A percentile compares a stretch with the other conserved stretches of the same genome.
Evolutionary conservation across 2,797 vertebrate genomes (phyloP).

Genomic region (Enteromius fasciolatus): DNA sequence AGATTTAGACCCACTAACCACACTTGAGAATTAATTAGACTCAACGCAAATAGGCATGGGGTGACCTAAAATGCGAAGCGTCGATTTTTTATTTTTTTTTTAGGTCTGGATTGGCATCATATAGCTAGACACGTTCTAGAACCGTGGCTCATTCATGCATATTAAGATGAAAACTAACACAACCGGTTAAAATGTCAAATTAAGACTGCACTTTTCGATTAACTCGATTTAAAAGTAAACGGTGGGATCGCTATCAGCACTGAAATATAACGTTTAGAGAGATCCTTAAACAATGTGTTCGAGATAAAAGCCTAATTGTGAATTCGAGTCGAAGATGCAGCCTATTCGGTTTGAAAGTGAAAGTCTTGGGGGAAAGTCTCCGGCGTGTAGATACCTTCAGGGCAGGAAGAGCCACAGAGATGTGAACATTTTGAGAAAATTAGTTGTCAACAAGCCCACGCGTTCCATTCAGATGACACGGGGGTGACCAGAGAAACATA

Average conservation of each 20-base stretch:
- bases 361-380: not conserved
- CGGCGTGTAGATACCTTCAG: slow-evolving; percentile 8
- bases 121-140: not conserved
- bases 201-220: not conserved
- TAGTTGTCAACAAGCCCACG: slow-evolving; percentile 70
- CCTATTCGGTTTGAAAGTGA: slow-evolving; percentile 1
- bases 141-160: not conserved
- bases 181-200: not conserved
- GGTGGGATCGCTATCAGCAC: not conserved
- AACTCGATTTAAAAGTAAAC: not conserved
- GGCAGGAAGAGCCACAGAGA: slow-evolving; percentile 37
- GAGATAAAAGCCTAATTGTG: not conserved
- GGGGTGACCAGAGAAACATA: slow-evolving; percentile 70
- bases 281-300: not conserved
- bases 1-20: slow-evolving; percentile 72
- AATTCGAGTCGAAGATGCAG: not conserved
- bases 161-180: not conserved
- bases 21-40: slow-evolving; percentile 86
- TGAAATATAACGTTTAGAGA: not conserved
- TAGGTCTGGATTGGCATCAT: not conserved
- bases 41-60: slow-evolving; percentile 81
- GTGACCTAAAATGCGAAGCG: slow-evolving; percentile 77
- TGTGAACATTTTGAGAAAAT: slow-evolving; percentile 54
- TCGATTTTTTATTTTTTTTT: slow-evolving; percentile 71
- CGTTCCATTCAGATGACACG: slow-evolving; percentile 68